Evolutionary conservation across 2,888 invertebrate genomes (phyloP).

Genomic region (Ferrisia virgata): DNA sequence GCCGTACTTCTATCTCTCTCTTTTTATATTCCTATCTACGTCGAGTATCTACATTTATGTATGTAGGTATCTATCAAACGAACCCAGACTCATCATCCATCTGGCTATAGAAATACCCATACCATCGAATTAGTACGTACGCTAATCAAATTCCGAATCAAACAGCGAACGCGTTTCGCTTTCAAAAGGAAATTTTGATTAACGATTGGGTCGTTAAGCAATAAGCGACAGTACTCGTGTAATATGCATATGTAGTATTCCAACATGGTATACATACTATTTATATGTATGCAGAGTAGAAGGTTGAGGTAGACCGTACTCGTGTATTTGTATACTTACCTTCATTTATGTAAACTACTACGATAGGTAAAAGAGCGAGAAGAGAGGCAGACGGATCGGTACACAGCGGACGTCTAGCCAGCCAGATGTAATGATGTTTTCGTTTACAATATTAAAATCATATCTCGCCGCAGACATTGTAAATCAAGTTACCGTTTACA

Average conservation of each 20-base stretch:
- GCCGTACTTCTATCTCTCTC: too few relatives aligned
- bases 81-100: not conserved
- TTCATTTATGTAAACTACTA: not conserved
- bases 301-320: too few relatives aligned
- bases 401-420: not conserved
- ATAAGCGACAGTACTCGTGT: not conserved
- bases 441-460: conserved; percentile 6
- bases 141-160: not conserved
- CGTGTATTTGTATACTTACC: not conserved
- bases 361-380: too few relatives aligned
- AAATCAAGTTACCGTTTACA: not conserved
- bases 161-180: not conserved
- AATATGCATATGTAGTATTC: not conserved
- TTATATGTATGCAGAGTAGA: too few relatives aligned
- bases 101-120: too few relatives aligned
- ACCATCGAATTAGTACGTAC: not conserved
- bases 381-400: not conserved
- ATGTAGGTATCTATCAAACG: too few relatives aligned
- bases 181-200: not conserved
- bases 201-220: not conserved
- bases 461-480: not conserved
- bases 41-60: too few relatives aligned
- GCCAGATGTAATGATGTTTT: not conserved
- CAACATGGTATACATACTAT: too few relatives aligned
- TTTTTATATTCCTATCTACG: too few relatives aligned